Evolutionary conservation across 2,888 invertebrate genomes (phyloP), one percentile per base, ranked within the genome.

Genomic region (Pristionchus exspectatus): DNA sequence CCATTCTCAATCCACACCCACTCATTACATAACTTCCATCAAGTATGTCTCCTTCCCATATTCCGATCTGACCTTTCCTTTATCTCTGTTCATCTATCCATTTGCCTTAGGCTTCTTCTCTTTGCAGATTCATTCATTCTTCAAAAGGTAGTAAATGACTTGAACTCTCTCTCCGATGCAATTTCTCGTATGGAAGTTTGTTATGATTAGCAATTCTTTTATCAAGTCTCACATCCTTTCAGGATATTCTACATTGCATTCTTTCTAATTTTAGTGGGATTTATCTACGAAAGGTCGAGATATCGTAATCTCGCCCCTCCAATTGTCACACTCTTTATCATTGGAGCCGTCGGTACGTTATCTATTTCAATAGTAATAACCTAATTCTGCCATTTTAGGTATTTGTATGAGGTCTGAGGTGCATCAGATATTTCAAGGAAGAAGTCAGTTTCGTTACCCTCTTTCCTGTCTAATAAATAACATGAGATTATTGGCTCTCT

Each of bases 231-330:
- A 5, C 9, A 21, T 5, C 9, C 74, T 38, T 86, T 66, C 66
- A 86, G 86, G 38, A 50, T 86, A 38, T 86, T 86, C 66, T 86
- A 86, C 38, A 21, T 63, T 63, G 63, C 66, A 16, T 86, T 86
- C 38, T 86, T 86, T 30, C 38, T 59, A 0, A 86, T 86, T 38
- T 38, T 86, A 24, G 7, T 63, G 1, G 86, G 59, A 24, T 38
- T 86, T 27, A 14, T 59, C 38, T 86, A 66, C 63, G 86, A 86
- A 38, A 30, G 63, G 14, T 18, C 38, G 33, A 16, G 66, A 86
- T 50, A 38, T 63, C 86, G 86, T 63, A n/a, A 63, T n/a, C 38
- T 86, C 12, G 16, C 86, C 66, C 59, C 86, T 21, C 86, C 63
- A 24, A 38, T 86, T 27, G 86, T 86, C 38, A 66, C 38, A 9